Evolutionary conservation across 2,888 invertebrate species (phyloP), one percentile per base, ranked within the genome.

Genomic region (Loripinus fragilis): DNA sequence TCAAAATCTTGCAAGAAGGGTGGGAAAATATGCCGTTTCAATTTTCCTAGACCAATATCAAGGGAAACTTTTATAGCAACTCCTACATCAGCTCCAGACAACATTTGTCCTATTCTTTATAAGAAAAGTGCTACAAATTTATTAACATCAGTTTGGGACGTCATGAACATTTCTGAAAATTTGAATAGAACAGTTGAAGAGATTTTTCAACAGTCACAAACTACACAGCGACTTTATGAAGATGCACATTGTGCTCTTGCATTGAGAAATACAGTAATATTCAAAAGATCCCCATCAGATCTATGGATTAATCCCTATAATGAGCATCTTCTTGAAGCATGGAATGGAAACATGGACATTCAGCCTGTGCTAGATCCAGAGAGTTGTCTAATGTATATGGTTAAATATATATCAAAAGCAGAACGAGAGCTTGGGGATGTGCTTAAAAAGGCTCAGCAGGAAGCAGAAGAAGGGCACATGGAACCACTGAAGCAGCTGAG

Each of bases 261-360:
- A 52, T 70, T 67, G 20, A 78, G 65, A 42, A 74, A 66, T 45
- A 72, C 50, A 20, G 68, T 80, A 8, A 48, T 72, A 30, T 25
- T 74, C 12, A 76, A 84, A 64, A 74, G 80, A 28, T 28, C 67
- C 15, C 50, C 76, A 15, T 12, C 17, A 25, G 81, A 81, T 28
- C 17, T 55, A 15, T 83, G 80, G 81, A 70, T 83, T 5, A 85
- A 85, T 42, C 70, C 81, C 20, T 85, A 85, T 60, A 83, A 85
- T 45, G 42, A 50, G 0, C 20, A 66, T 35, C 45, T 85, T 35
- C 68, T 86, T 17, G 45, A 70, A 41, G 79, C 73, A 15, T 85
- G 84, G 82, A 75, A 80, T 75, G 86, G 76, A 33, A 79, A 74
- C 50, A 76, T 84, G 76, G 78, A 83, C 67, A 81, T 83, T 15